Evolutionary conservation across 2,888 invertebrate species (phyloP).

Genomic region (Ectobius pallidus): DNA sequence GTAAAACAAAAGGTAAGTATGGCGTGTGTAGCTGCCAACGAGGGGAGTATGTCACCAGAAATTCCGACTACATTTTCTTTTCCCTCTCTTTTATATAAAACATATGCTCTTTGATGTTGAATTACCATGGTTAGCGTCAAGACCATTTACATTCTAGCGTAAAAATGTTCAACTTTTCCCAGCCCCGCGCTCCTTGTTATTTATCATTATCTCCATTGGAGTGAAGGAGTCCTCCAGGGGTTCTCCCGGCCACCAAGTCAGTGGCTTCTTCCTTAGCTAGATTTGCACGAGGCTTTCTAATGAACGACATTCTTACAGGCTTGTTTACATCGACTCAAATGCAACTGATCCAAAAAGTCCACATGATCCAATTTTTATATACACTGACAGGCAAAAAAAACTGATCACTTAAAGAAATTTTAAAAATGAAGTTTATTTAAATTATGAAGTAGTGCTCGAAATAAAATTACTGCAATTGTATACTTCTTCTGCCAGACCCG

Average conservation of each 20-base stretch:
- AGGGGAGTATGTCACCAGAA: neutral
- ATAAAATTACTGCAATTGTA: too few species aligned
- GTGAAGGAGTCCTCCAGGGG: neutral
- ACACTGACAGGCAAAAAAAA: too few species aligned
- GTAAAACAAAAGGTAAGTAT: neutral
- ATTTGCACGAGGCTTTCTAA: too few species aligned
- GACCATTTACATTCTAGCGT: neutral
- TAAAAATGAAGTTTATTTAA: too few species aligned
- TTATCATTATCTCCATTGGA: neutral
- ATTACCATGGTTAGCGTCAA: conserved; percentile 7
- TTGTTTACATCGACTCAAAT: too few species aligned
- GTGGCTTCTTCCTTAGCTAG: too few species aligned
- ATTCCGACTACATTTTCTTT: neutral
- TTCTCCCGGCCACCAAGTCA: neutral
- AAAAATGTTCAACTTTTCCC: neutral
- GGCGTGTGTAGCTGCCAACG: neutral
- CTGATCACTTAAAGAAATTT: too few species aligned
- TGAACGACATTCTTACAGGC: too few species aligned
- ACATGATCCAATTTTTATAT: too few species aligned
- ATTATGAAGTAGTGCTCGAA: too few species aligned
- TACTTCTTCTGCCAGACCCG: too few species aligned
- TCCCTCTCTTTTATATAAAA: neutral
- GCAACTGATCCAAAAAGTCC: too few species aligned
- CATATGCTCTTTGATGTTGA: neutral
- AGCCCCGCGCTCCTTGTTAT: neutral